Percentiles rank a stretch among this genome's conserved stretches.
These are phyloP conservation scores for Meiosimyza decipiens DNA, from an alignment of 2,888 invertebrate genomes.

Conservation along the genomic window DNA sequence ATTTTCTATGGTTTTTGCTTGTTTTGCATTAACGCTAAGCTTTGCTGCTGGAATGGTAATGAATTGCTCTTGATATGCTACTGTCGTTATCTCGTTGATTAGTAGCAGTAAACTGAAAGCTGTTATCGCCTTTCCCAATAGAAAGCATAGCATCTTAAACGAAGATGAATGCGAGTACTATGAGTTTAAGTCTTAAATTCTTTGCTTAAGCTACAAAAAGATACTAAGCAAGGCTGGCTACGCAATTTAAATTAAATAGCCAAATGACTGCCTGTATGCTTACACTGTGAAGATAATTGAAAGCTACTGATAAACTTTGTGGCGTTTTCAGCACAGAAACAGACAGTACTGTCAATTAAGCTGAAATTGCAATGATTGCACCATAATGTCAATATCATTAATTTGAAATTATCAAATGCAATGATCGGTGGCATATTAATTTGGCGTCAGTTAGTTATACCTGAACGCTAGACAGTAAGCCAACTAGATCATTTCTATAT, in stretches of 20 bases:
- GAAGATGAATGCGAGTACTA: background rate
- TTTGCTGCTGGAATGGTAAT: background rate
- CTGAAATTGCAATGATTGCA: too few relatives aligned
- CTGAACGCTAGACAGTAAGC: too few relatives aligned
- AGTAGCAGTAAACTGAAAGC: conserved; percentile 2
- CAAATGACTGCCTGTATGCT: conserved; percentile 4
- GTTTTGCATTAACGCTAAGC: conserved; percentile 32
- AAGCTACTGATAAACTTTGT: too few relatives aligned
- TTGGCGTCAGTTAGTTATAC: too few relatives aligned
- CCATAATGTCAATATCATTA: too few relatives aligned
- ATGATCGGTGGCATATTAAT: too few relatives aligned
- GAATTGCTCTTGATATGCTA: background rate
- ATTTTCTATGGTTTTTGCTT: conserved; percentile 43
- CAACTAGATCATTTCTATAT: too few relatives aligned
- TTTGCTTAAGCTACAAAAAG: conserved; percentile 7
- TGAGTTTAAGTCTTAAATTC: conserved; percentile 6
- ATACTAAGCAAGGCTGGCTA: conserved; percentile 18
- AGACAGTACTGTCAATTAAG: too few relatives aligned
- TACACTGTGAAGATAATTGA: conserved; percentile 14
- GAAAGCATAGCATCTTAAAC: conserved; percentile 20
- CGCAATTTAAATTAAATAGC: conserved; percentile 16
- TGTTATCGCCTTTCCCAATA: conserved; percentile 5
- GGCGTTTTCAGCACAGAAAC: too few relatives aligned
- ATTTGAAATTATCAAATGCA: too few relatives aligned
- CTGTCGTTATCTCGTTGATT: background rate